These are phyloP conservation scores for Oreochromis niloticus DNA, from an alignment of 2,113 vertebrate genomes.

Conservation along the genomic window DNA sequence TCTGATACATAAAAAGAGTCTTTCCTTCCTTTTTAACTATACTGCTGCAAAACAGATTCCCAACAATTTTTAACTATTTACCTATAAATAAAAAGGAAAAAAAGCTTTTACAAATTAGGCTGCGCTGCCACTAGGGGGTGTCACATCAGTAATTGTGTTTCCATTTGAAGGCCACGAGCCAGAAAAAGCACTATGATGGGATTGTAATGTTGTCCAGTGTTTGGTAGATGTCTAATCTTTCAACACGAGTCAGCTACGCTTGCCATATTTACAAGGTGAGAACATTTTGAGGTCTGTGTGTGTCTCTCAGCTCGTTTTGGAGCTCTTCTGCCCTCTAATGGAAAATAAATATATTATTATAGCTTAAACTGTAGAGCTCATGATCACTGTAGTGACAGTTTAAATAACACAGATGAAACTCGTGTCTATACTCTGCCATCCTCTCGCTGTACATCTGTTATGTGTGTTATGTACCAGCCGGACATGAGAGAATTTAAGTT, in stretches of 20 bases:
- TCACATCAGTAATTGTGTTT: neutral
- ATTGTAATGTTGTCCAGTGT: neutral
- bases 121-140: neutral
- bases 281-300: neutral
- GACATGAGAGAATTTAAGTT: constrained; percentile 2
- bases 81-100: neutral
- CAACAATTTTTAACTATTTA: neutral
- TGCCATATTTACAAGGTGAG: neutral
- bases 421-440: neutral
- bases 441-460: neutral
- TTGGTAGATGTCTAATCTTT: neutral
- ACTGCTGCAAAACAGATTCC: neutral
- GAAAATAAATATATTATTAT: neutral
- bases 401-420: constrained; percentile 11
- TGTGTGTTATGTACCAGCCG: neutral
- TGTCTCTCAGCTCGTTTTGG: constrained; percentile 14
- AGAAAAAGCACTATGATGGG: neutral
- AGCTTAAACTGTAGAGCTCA: constrained; percentile 7
- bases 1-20: neutral
- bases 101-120: neutral
- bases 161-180: neutral
- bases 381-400: neutral
- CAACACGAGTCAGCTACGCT: neutral
- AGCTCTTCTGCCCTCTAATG: constrained; percentile 56
- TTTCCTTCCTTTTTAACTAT: neutral